Base-by-base conservation (phyloP, 2,888 invertebrate genomes). In the Baronia brevicornis region DNA sequence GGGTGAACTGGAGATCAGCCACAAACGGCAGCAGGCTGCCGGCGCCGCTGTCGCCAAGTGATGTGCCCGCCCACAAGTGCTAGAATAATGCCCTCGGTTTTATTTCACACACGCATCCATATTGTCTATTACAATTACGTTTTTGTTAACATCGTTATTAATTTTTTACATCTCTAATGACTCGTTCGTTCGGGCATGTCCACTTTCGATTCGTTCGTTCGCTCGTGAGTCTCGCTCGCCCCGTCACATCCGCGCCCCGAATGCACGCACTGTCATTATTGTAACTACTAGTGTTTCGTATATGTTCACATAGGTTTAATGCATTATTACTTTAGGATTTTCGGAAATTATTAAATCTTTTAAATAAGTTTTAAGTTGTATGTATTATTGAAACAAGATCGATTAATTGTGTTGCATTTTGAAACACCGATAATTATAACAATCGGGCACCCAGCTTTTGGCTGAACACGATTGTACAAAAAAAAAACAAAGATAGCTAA, bases 1-100 rank as follows among this genome's bases (percentile, higher is more conserved):
- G 79, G 92, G 91, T 65, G 95, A 96, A 87, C 88, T 96, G 85
- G 95, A 96, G 88, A 86, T 94, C 70, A 88, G 86, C 80, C 86
- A 85, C 74, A 84, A 78, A 77, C 85, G 86, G 61, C 79, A 73
- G 62, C 50, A 45, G 54, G 56, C 60, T 38, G 57, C 48, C 46
- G 50, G 47, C 48, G 42, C 54, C 45, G 45, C 53, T 50, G 53
- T 50, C 48, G 57, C 87, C 90, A 73, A 78, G 70, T 77, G 77
- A 77, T 71, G 50, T 90, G 90, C 36, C 32, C 41, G 44, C 49
- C 56, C 50, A 55, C 55, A 51, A 47, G 56, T 56, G 55, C 54
- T 64, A 71, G 62, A 59, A 66, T 67, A 68, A 70, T 72, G 70
- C 74, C 67, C 75, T 63, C 65, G 58, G 17, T 28, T 60, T 72